These are phyloP conservation scores for Exocentrus adspersus DNA, from an alignment of 2,888 invertebrate species.

Conservation along the genomic window DNA sequence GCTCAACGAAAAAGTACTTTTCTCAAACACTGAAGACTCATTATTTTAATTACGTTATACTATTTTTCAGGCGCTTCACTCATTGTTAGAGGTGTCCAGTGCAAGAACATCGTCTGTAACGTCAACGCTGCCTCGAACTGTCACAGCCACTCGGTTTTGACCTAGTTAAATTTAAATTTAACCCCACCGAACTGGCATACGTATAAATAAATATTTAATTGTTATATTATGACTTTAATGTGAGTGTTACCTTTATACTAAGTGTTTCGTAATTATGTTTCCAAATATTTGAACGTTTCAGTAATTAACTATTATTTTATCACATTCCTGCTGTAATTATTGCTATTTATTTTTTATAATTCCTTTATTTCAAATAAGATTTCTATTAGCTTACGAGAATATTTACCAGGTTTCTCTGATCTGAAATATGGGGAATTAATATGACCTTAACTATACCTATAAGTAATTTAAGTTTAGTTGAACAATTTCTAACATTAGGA, in stretches of 20 bases:
- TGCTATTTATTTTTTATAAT: not conserved
- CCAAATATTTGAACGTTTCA: conserved; percentile 29
- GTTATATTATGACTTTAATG: conserved; percentile 41
- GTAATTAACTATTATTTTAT: too few relatives aligned
- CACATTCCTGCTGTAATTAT: too few relatives aligned
- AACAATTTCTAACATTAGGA: too few relatives aligned
- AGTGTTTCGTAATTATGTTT: conserved; percentile 37
- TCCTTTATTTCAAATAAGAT: too few relatives aligned
- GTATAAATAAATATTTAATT: conserved; percentile 51
- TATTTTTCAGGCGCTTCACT: conserved; percentile 56
- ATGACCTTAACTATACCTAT: too few relatives aligned
- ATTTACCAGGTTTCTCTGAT: too few relatives aligned
- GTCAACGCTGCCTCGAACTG: conserved; percentile 59
- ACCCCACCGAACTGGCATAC: conserved; percentile 53
- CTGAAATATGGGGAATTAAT: too few relatives aligned
- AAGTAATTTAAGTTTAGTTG: too few relatives aligned
- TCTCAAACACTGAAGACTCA: too few relatives aligned
- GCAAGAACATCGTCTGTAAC: conserved; percentile 58
- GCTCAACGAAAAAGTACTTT: too few relatives aligned
- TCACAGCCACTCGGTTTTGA: conserved; percentile 65
- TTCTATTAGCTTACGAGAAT: too few relatives aligned
- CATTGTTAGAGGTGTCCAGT: conserved; percentile 58
- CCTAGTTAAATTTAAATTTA: conserved; percentile 59
- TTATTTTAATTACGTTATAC: not conserved
- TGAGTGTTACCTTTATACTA: conserved; percentile 42